Percentiles rank a stretch among this genome's conserved stretches.
Evolutionary conservation across 2,797 vertebrate genomes (phyloP).

Genomic region (Muraenolepis orangiensis): DNA sequence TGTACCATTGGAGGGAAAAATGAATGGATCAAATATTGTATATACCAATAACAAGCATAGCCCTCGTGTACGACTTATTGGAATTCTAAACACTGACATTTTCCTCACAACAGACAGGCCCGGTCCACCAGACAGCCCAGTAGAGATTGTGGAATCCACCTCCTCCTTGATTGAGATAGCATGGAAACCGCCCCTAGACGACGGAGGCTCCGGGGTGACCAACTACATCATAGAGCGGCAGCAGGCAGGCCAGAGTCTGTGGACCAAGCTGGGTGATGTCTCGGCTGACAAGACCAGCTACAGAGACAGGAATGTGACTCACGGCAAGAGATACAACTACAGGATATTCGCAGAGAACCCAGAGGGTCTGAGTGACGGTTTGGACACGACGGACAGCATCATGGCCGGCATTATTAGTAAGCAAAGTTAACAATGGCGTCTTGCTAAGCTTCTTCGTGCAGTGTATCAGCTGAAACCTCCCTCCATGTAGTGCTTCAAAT

Average conservation of each 20-base stretch:
- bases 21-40: background rate
- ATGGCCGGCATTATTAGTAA: constrained; percentile 78
- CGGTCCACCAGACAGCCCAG: constrained; percentile 76
- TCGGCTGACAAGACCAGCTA: constrained; percentile 65
- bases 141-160: constrained; percentile 70
- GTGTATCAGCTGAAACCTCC: background rate
- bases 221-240: constrained; percentile 75
- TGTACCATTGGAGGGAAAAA: constrained; percentile 28
- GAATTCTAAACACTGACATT: background rate
- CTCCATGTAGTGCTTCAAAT: constrained; percentile 16
- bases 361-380: constrained; percentile 71
- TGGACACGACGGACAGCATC: constrained; percentile 78
- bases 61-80: background rate
- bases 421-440: constrained; percentile 26
- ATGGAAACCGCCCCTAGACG: constrained; percentile 77
- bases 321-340: constrained; percentile 78
- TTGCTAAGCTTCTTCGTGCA: constrained; percentile 9
- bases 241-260: constrained; percentile 69
- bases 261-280: constrained; percentile 75
- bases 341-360: constrained; percentile 77
- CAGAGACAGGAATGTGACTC: constrained; percentile 73
- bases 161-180: constrained; percentile 69
- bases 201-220: constrained; percentile 76
- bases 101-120: constrained; percentile 74
- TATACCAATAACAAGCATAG: background rate